Percentiles rank a stretch among this genome's conserved stretches.
Evolutionary conservation across 2,113 vertebrate species (phyloP).

Genomic region (Microcebus lehilahytsara): DNA sequence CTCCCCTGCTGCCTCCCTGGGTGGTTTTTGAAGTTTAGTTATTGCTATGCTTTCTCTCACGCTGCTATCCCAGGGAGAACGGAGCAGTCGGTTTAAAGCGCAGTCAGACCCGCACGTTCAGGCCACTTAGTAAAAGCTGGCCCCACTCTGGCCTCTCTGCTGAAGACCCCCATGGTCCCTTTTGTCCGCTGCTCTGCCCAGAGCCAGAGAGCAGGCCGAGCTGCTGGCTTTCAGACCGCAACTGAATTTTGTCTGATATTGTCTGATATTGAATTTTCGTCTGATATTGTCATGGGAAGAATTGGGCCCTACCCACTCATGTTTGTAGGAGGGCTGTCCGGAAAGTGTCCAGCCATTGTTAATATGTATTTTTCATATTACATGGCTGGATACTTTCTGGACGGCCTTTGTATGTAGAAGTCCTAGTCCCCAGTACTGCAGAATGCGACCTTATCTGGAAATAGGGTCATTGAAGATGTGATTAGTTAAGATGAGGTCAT

Average conservation of each 20-base stretch:
- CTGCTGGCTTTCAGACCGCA: not conserved
- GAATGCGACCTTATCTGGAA: not conserved
- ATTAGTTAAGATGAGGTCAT: not conserved
- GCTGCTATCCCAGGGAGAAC: not conserved
- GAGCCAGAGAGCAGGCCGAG: not conserved
- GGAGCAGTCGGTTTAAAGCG: not conserved
- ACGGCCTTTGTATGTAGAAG: not conserved
- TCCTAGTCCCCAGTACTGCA: not conserved
- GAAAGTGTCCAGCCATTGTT: no score
- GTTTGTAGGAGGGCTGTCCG: no score
- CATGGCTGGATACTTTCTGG: no score
- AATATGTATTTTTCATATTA: no score
- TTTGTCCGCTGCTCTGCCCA: not conserved
- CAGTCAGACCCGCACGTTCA: not conserved
- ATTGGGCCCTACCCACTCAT: no score
- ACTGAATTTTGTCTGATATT: no score
- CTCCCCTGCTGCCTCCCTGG: constrained; percentile 7
- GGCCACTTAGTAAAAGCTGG: not conserved
- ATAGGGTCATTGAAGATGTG: not conserved
- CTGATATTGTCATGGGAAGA: rapidly evolving
- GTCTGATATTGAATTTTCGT: no score
- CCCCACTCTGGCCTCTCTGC: not conserved
- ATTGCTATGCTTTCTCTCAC: not conserved
- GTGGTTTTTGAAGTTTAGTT: constrained; percentile 35
- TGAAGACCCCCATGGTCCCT: no score